phyloP scores from a whole-genome alignment of 2,888 invertebrate genomes.

The Drosophila kuntzei region DNA sequence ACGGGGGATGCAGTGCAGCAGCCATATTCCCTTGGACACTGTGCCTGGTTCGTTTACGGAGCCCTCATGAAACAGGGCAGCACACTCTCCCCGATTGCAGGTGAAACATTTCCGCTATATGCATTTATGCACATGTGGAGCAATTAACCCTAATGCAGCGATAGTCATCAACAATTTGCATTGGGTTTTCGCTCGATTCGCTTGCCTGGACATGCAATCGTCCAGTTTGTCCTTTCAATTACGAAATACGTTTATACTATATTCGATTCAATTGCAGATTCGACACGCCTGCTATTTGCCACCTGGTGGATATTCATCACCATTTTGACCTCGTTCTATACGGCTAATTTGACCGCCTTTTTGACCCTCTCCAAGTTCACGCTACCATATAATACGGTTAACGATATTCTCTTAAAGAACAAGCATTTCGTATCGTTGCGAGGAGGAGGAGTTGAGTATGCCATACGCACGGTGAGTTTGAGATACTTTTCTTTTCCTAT shows the following conservation, averaged over 20 bases:
- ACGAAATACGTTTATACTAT: conserved; percentile 14
- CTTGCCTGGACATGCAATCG: conserved; percentile 50
- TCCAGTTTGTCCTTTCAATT: conserved; percentile 64
- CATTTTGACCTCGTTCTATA: conserved; percentile 94
- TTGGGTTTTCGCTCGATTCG: conserved; percentile 15
- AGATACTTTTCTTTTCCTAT: no score
- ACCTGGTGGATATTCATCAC: conserved; percentile 97
- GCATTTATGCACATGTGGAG: conserved; percentile 8
- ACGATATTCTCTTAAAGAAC: conserved; percentile 89
- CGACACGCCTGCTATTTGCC: conserved; percentile 93
- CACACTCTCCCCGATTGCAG: conserved; percentile 91
- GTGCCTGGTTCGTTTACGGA: conserved; percentile 94
- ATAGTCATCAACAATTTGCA: conserved; percentile 63
- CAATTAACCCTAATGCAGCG: conserved; percentile 67
- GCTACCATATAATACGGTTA: conserved; percentile 90
- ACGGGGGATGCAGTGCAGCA: conserved; percentile 87
- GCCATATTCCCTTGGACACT: conserved; percentile 89
- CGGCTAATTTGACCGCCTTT: conserved; percentile 95
- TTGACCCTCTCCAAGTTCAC: conserved; percentile 94
- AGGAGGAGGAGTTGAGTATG: conserved; percentile 90
- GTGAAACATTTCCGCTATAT: conserved; percentile 86
- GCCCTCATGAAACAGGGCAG: conserved; percentile 95
- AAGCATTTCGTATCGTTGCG: conserved; percentile 90
- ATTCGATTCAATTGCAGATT: conserved; percentile 87
- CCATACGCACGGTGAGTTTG: conserved; percentile 87